Conservation (phyloP, 2,113 vertebrate genomes). For the Aegotheles bennettii region DNA sequence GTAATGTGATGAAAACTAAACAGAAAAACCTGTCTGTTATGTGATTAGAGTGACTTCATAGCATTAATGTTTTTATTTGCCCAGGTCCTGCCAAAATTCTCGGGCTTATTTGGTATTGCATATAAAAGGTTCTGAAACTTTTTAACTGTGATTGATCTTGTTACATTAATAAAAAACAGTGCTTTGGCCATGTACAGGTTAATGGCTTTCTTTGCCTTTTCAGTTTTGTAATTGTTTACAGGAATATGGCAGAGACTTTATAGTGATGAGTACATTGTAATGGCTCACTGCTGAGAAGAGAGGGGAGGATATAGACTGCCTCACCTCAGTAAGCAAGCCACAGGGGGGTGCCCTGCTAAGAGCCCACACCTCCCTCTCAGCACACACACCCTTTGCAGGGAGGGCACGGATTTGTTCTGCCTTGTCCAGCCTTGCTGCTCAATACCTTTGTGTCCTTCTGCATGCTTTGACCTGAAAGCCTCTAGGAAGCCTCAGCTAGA, state of each 20-base stretch:
- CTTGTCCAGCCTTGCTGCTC: fast-evolving
- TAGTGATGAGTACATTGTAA: fast-evolving
- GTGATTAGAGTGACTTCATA: not conserved
- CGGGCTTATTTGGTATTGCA: not conserved
- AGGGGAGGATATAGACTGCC: not conserved
- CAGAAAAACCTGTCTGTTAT: not conserved
- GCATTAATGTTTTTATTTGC: not conserved
- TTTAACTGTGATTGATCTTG: not conserved
- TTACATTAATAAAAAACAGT: not conserved
- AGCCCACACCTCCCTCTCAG: not conserved
- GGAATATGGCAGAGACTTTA: not conserved
- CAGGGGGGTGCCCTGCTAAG: not conserved
- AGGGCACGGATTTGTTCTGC: not conserved
- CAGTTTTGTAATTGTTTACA: not conserved
- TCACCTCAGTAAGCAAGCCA: no score
- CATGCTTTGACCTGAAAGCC: not conserved
- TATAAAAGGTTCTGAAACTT: not conserved
- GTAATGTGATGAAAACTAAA: not conserved
- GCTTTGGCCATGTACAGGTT: not conserved
- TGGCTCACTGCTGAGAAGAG: not conserved
- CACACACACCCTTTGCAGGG: fast-evolving
- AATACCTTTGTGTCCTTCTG: fast-evolving
- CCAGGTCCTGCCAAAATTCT: not conserved
- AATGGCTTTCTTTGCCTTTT: not conserved
- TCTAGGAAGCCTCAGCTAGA: not conserved